phyloP scores from a whole-genome alignment of 1,140 invertebrate species.

The Ooceraea biroi region DNA sequence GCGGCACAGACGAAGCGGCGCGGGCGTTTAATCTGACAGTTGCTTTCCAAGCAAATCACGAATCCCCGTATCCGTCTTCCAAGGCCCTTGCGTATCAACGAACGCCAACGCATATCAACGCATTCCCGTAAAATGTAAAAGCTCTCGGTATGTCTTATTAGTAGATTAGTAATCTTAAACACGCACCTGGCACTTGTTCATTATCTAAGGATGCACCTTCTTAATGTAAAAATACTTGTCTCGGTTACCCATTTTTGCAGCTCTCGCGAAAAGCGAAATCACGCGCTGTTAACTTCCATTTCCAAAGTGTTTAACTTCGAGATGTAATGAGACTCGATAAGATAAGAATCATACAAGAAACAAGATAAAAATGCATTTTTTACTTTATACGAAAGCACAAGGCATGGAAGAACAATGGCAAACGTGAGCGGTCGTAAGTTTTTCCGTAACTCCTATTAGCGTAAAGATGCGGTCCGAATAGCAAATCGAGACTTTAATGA shows the following conservation, averaged over 20 bases:
- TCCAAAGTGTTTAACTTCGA: no score
- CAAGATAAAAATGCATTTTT: no score
- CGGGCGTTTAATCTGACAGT: slow-evolving; percentile 11
- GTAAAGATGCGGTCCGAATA: not conserved
- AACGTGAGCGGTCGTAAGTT: not conserved
- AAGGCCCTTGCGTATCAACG: slow-evolving; percentile 40
- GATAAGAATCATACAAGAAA: no score
- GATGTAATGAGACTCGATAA: no score
- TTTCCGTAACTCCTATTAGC: not conserved
- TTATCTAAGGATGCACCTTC: slow-evolving; percentile 42
- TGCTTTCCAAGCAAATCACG: slow-evolving; percentile 21
- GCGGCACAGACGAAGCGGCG: slow-evolving; percentile 17
- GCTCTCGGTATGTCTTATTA: slow-evolving; percentile 53
- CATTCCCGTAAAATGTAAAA: slow-evolving; percentile 37
- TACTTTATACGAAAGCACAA: no score
- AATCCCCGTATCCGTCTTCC: slow-evolving; percentile 10
- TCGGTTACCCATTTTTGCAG: not conserved
- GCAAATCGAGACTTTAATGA: not conserved
- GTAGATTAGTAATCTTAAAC: slow-evolving; percentile 33
- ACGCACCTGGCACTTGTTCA: slow-evolving; percentile 40
- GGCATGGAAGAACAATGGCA: not conserved
- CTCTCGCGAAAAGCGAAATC: not conserved
- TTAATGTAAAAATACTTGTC: slow-evolving; percentile 2
- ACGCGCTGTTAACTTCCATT: not conserved
- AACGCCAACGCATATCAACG: slow-evolving; percentile 54